phyloP scores from a whole-genome alignment of 2,113 vertebrate genomes.

The Scolopax mira region DNA sequence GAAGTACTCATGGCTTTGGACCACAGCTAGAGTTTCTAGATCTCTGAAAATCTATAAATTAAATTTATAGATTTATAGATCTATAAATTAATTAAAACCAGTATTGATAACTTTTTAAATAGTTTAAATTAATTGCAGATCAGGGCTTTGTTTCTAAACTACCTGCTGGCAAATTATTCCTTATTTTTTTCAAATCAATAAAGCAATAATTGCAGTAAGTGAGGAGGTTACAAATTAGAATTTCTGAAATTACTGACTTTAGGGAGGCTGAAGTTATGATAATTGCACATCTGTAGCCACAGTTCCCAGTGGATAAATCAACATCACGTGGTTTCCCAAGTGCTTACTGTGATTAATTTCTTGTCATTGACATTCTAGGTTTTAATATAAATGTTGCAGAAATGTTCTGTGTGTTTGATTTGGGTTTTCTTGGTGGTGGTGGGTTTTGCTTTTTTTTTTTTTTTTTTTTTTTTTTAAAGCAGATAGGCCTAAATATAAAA shows the following conservation, averaged over 20 bases:
- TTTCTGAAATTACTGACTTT: not conserved
- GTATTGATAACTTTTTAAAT: not conserved
- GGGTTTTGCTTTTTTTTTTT: not conserved
- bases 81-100: not conserved
- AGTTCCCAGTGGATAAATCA: not conserved
- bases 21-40: not conserved
- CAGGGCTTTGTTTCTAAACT: not conserved
- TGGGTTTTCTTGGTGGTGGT: not conserved
- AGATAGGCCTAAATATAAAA: not conserved
- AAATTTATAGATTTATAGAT: too few relatives aligned
- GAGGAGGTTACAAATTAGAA: not conserved
- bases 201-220: not conserved
- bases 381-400: not conserved
- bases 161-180: not conserved
- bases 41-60: not conserved
- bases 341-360: not conserved
- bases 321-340: fast-evolving
- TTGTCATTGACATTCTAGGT: not conserved
- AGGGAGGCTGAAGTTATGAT: not conserved
- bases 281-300: fast-evolving
- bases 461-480: not conserved
- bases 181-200: not conserved
- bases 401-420: not conserved
- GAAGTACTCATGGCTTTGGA: not conserved
- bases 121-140: not conserved